phyloP scores from a whole-genome alignment of 2,888 invertebrate species.

The Dusona sp. region DNA sequence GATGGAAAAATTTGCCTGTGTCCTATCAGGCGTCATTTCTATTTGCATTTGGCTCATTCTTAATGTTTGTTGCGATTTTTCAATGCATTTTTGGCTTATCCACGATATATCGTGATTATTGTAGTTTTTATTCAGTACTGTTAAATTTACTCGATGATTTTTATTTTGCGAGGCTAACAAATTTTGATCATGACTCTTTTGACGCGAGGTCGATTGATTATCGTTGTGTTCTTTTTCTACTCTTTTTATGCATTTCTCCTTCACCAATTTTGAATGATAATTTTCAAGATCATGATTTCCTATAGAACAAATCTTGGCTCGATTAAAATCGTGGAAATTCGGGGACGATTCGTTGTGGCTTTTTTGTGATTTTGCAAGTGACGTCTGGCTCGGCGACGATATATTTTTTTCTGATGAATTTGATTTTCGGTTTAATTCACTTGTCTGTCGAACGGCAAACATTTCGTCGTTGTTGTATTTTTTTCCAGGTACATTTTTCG shows the following conservation, averaged over 20 bases:
- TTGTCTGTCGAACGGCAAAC: not conserved
- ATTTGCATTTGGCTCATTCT: slow-evolving; percentile 30
- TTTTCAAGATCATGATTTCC: not conserved
- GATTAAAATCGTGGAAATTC: slow-evolving; percentile 8
- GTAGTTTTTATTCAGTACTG: slow-evolving; percentile 27
- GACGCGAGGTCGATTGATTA: not conserved
- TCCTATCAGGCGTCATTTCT: slow-evolving; percentile 18
- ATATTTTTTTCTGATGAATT: not conserved
- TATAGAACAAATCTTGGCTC: not conserved
- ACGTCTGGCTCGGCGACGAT: not conserved
- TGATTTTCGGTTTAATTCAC: not conserved
- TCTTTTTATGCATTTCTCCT: not conserved
- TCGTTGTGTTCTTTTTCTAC: not conserved
- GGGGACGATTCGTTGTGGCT: not conserved
- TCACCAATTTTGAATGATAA: not conserved
- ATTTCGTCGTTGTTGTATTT: not conserved
- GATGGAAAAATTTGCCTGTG: not conserved
- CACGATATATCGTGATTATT: slow-evolving; percentile 50
- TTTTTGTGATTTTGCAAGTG: not conserved
- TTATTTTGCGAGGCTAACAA: not conserved
- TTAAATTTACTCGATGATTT: not conserved
- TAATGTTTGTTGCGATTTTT: slow-evolving; percentile 17
- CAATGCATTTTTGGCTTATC: slow-evolving; percentile 57
- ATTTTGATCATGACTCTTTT: not conserved
- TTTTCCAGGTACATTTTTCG: not conserved